phyloP scores from a whole-genome alignment of 2,888 invertebrate species.

The Parnassius orleans region DNA sequence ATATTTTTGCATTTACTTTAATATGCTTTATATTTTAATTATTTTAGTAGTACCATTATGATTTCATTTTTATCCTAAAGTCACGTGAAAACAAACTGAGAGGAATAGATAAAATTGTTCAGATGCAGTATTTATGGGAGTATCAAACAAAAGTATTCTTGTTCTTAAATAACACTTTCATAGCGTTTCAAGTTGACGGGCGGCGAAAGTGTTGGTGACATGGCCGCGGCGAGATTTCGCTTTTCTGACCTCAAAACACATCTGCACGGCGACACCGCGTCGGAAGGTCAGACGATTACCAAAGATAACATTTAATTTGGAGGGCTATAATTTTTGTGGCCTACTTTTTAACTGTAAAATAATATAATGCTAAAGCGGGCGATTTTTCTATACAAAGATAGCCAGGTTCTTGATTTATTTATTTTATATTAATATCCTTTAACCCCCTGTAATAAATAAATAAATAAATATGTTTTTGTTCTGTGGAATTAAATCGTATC shows the following conservation, averaged over 20 bases:
- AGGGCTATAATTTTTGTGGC: background rate
- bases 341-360: background rate
- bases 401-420: too few species aligned
- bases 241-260: conserved; percentile 47
- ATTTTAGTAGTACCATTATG: too few species aligned
- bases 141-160: background rate
- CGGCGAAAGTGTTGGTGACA: conserved; percentile 51
- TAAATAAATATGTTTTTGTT: background rate
- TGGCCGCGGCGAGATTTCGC: conserved; percentile 43
- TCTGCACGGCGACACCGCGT: conserved; percentile 16
- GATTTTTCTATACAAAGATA: too few species aligned
- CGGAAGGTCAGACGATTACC: conserved; percentile 20
- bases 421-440: too few species aligned
- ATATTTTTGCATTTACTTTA: too few species aligned
- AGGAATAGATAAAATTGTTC: background rate
- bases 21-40: too few species aligned
- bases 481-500: background rate
- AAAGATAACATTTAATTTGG: conserved; percentile 2
- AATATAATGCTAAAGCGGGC: too few species aligned
- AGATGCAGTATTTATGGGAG: background rate
- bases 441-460: background rate
- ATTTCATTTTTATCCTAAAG: too few species aligned
- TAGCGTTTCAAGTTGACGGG: conserved; percentile 13
- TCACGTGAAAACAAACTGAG: background rate
- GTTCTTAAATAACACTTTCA: conserved; percentile 20